Percentiles rank a stretch among this genome's conserved stretches.
These are phyloP conservation scores for Isichthys henryi DNA, from an alignment of 2,113 vertebrate genomes.

Conservation along the genomic window DNA sequence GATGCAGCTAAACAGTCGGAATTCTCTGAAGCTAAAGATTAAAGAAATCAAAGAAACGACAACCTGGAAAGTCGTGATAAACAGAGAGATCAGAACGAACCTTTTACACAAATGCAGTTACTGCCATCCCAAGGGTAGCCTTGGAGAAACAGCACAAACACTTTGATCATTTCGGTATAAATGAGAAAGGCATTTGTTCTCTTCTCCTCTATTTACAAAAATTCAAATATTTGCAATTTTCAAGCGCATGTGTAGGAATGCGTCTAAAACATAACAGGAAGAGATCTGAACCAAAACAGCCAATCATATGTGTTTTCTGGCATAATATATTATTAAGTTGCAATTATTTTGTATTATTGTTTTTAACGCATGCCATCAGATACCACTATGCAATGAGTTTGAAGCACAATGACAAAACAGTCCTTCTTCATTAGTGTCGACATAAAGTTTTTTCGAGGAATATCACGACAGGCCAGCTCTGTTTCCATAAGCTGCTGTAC, in stretches of 20 bases:
- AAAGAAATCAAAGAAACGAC: background rate
- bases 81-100: background rate
- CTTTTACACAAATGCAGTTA: background rate
- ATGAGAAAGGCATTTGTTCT: background rate
- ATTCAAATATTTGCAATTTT: background rate
- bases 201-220: background rate
- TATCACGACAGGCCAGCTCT: background rate
- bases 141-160: background rate
- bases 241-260: background rate
- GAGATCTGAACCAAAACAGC: background rate
- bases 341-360: background rate
- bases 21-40: background rate
- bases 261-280: background rate
- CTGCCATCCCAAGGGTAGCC: background rate
- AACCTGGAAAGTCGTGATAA: background rate
- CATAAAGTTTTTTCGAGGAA: background rate
- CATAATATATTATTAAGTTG: background rate
- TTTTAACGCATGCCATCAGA: background rate
- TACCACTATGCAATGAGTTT: background rate
- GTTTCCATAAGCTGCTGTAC: background rate
- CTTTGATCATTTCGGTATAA: background rate
- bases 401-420: background rate
- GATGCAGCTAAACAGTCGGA: background rate
- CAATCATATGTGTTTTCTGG: background rate
- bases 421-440: background rate